Base-by-base conservation (phyloP, 2,797 vertebrate species). In the Pantherophis vulpinus region DNA sequence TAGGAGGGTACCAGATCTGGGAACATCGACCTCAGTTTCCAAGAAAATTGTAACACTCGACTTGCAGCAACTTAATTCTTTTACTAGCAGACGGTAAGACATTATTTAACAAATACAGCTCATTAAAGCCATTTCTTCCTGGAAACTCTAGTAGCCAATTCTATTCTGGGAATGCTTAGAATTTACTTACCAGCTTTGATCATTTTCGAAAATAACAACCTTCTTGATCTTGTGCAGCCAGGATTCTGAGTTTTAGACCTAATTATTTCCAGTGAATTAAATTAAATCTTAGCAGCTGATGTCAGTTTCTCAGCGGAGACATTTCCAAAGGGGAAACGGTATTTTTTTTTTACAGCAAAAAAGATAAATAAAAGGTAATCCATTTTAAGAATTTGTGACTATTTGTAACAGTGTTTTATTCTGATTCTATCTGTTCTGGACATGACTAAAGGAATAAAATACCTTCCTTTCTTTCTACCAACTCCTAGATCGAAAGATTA, bases 401-500 rank as follows among this genome's bases (percentile, higher is more conserved):
- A 5, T 83, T 47, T 83, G 37, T 83, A 47, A 25, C 74, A 5
- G 37, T 25, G 37, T 59, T 63, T n/a, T 89, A 55, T 79, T n/a
- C 16, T 20, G 16, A 25, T 37, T 70, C 86, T 20, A 1, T 56
- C 51, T 9, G 13, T 89, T 29, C 51, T 59, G 90, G 25, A 42
- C 8, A 13, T 16, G 63, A 25, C 66, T 90, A 47, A 88, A 54
- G 87, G 54, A 89, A 47, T 58, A 58, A 16, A 94, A 47, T 91
- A 55, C 83, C 25, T 0, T 1, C 54, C 1, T 54, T 63, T 60
- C 25, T 10, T 58, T 58, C 56, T 16, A 13, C 89, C 0, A 90
- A 79, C 93, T 94, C 61, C 42, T 93, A 99, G 99, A 96, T 99
- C 98, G 58, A 99, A 98, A 96, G 99, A 99, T 96, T 98, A 98